Percentiles rank a stretch among this genome's conserved stretches.
These are phyloP conservation scores for Paramisgurnus dabryanus DNA, from an alignment of 2,113 vertebrate species.

Conservation along the genomic window DNA sequence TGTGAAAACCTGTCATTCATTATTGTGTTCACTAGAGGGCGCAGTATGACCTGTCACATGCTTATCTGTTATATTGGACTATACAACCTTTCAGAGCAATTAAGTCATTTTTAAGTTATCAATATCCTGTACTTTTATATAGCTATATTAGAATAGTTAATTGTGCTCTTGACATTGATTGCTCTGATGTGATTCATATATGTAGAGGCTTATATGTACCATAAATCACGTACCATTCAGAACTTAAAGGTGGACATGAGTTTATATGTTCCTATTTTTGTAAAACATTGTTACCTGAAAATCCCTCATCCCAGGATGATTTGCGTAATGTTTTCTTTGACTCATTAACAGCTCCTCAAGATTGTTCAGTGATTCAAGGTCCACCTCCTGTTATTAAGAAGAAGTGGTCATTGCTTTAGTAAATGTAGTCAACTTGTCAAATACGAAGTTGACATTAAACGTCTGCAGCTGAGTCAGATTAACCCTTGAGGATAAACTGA, in stretches of 20 bases:
- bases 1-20: not conserved
- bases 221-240: not conserved
- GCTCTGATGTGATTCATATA: conserved; percentile 1
- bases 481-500: no score
- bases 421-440: no score
- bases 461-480: no score
- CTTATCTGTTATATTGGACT: no score
- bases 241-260: not conserved
- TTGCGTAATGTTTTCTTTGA: no score
- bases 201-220: conserved; percentile 13
- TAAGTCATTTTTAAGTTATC: not conserved
- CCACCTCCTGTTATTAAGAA: not conserved
- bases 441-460: no score
- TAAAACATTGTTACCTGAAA: no score
- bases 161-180: conserved; percentile 35
- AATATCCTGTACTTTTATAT: not conserved
- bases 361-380: not conserved
- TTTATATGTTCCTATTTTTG: no score
- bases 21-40: not conserved
- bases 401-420: not conserved
- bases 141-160: not conserved
- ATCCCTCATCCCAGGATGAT: no score
- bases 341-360: no score
- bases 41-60: not conserved
- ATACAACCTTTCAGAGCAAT: not conserved